Base-by-base conservation (phyloP, 2,113 vertebrate genomes). In the Columbina picui region DNA sequence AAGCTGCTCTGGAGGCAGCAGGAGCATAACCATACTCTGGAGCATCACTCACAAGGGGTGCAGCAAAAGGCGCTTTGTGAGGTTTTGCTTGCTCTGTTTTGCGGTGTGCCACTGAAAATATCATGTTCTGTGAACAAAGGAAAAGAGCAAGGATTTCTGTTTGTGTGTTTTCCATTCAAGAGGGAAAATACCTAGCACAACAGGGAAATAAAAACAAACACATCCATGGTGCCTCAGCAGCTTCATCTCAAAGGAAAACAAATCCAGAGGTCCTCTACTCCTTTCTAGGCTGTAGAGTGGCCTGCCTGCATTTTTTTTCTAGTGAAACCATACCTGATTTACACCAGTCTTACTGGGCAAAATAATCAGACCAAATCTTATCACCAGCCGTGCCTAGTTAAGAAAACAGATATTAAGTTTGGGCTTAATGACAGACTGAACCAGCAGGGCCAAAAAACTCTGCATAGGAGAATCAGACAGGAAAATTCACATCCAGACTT, bases 21-120 rank as follows among this genome's bases (percentile, higher is more conserved):
- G 50, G 57, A 68, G 17, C 45, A 36, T 16, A 50, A 41, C 30
- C 57, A 29, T 15, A 16, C 0, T 0, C 16, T 0, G 0, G 11
- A 81, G 52, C 59, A 41, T 27, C 2, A 0, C 23, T 55, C 5
- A 0, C 18, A 14, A 22, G 32, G 43, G 25, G 19, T 55, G 52
- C 22, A 23, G 76, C 2, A 0, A 34, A 53, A 84, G 9, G 38
- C 12, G 5, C 6, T 47, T 34, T 1, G 43, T 10, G 71, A 89
- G 73, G 47, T 34, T 80, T 79, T 34, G 10, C 38, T 81, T 55
- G 75, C 64, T 50, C 8, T 55, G 20, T 18, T 70, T 32, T 30
- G 68, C 3, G 1, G 18, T n/a, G 4, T 20, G 56, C 29, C 4
- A 0, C 64, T 47, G 68, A 81, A 78, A 86, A 80, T 45, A 27